These are phyloP conservation scores for Brachionus koreanus DNA, from an alignment of 1,140 invertebrate species.

Conservation along the genomic window DNA sequence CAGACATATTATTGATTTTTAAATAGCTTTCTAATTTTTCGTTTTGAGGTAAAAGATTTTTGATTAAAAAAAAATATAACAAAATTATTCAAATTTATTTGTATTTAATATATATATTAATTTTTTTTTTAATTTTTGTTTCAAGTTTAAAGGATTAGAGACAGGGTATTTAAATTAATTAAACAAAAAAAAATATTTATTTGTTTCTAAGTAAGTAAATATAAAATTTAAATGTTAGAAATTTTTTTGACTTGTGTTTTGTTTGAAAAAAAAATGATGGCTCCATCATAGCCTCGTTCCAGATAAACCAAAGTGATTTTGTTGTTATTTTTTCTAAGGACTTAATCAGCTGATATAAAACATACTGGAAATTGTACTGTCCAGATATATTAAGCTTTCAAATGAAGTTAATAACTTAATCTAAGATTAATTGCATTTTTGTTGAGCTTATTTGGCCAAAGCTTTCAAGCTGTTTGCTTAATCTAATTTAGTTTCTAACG, in stretches of 20 bases:
- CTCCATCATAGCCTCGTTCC: no score
- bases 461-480: neutral
- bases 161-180: no score
- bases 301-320: neutral
- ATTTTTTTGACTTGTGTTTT: neutral
- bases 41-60: no score
- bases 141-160: no score
- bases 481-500: neutral
- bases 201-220: no score
- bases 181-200: no score
- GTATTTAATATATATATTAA: no score
- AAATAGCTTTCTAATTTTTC: no score
- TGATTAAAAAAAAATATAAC: no score
- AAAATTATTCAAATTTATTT: no score
- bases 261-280: neutral
- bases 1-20: neutral
- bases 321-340: neutral
- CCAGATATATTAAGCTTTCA: neutral
- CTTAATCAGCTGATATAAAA: neutral
- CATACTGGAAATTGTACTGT: neutral
- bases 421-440: neutral
- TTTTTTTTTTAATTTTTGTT: no score
- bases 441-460: neutral
- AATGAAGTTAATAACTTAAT: neutral
- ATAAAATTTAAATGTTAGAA: neutral